Conservation (phyloP, 1,140 invertebrate genomes). For the Drosophila littoralis region DNA sequence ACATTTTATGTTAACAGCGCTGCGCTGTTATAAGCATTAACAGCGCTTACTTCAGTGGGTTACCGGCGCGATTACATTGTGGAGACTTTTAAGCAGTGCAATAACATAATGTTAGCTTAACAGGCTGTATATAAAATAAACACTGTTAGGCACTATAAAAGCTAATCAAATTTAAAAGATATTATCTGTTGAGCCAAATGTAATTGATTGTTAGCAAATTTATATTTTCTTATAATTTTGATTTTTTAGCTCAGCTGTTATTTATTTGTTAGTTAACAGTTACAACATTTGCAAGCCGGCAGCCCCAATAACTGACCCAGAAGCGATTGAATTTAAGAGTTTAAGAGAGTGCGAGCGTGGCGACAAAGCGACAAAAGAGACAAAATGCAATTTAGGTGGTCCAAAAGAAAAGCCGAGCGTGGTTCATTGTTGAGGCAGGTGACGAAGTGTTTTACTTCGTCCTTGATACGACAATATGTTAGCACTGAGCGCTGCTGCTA, state of each 20-base stretch:
- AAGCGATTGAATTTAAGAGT: slow-evolving; percentile 27
- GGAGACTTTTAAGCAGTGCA: slow-evolving; percentile 45
- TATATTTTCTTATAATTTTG: background rate
- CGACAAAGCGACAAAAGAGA: slow-evolving; percentile 74
- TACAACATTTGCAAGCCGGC: background rate
- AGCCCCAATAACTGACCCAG: slow-evolving; percentile 57
- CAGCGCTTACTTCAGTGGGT: background rate
- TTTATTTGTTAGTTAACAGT: background rate
- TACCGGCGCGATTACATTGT: slow-evolving; percentile 28
- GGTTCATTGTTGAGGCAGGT: slow-evolving; percentile 43
- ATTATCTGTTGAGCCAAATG: too few species aligned
- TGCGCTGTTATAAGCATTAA: background rate
- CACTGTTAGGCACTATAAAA: background rate
- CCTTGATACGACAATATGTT: slow-evolving; percentile 82
- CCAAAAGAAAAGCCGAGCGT: slow-evolving; percentile 21
- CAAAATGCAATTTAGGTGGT: background rate
- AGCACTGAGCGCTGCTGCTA: slow-evolving; percentile 41
- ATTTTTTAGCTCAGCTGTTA: background rate
- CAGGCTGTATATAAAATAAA: background rate
- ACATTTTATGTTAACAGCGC: slow-evolving; percentile 8
- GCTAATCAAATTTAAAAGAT: background rate
- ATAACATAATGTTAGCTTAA: background rate
- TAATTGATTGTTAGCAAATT: background rate
- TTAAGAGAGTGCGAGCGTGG: slow-evolving; percentile 38
- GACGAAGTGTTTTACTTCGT: slow-evolving; percentile 76